phyloP scores from a whole-genome alignment of 2,797 vertebrate genomes.

The Phrynocephalus vlangalii region DNA sequence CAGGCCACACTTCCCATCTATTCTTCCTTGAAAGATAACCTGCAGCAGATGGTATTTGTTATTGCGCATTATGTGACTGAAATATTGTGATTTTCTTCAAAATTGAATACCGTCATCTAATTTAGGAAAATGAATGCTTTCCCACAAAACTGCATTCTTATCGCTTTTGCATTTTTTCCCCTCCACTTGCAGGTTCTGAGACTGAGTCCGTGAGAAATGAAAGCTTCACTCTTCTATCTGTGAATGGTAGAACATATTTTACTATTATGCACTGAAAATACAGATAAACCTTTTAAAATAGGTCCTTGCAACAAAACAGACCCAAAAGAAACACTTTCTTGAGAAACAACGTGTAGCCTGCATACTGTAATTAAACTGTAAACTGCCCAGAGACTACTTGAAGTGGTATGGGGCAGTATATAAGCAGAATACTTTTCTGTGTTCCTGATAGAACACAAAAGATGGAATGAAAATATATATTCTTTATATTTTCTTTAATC shows the following conservation, averaged over 20 bases:
- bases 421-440: neutral
- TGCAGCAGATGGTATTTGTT: too few relatives aligned
- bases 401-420: too few relatives aligned
- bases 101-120: too few relatives aligned
- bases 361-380: too few relatives aligned
- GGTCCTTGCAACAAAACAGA: neutral
- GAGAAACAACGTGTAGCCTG: too few relatives aligned
- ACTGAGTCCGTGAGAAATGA: constrained; percentile 1
- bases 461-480: neutral
- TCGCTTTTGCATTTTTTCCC: neutral
- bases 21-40: too few relatives aligned
- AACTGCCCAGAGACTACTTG: too few relatives aligned
- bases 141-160: neutral
- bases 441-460: neutral
- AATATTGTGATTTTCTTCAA: too few relatives aligned
- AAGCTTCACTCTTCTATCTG: neutral
- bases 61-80: too few relatives aligned
- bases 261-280: neutral
- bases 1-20: too few relatives aligned
- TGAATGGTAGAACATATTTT: constrained; percentile 8
- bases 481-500: neutral
- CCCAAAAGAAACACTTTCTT: neutral
- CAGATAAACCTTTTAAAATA: neutral
- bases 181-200: constrained; percentile 4
- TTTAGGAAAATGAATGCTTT: neutral